These are phyloP conservation scores for Pelecanoides urinatrix DNA, from an alignment of 2,113 vertebrate genomes.

Conservation along the genomic window DNA sequence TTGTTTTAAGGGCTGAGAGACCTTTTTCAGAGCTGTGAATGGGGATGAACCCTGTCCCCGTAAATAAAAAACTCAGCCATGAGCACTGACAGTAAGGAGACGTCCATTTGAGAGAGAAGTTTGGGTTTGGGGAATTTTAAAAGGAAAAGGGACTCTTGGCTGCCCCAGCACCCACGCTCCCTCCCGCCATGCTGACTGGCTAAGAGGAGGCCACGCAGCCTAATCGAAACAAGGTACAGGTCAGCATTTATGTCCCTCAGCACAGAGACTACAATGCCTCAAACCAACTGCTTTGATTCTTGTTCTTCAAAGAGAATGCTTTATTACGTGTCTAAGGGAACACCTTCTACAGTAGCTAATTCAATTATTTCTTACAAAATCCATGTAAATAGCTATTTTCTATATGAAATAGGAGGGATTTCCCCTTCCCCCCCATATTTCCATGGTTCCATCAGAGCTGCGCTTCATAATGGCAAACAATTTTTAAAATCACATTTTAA, in stretches of 20 bases:
- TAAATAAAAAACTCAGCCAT: background rate
- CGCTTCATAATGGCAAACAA: background rate
- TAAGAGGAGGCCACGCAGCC: background rate
- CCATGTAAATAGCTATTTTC: background rate
- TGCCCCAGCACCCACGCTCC: background rate
- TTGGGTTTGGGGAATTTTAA: background rate
- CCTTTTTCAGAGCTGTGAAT: background rate
- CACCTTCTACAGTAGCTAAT: background rate
- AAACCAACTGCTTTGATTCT: background rate
- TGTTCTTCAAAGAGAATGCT: background rate
- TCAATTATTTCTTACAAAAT: background rate
- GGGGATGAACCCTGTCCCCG: fast-evolving
- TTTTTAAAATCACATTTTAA: background rate
- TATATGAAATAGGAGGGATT: background rate
- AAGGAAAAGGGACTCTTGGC: background rate
- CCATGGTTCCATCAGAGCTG: background rate
- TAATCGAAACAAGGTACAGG: background rate
- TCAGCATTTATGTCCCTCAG: background rate
- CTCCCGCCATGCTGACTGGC: background rate
- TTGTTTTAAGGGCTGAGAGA: background rate
- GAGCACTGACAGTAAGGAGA: background rate
- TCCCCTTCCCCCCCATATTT: background rate
- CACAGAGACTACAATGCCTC: background rate
- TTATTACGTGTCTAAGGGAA: background rate
- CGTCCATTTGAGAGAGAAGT: background rate